A percentile compares a stretch with the other conserved stretches of the same genome.
Conservation (phyloP, 2,888 invertebrate genomes). For the Kuschelorhynchus macadamiae region DNA sequence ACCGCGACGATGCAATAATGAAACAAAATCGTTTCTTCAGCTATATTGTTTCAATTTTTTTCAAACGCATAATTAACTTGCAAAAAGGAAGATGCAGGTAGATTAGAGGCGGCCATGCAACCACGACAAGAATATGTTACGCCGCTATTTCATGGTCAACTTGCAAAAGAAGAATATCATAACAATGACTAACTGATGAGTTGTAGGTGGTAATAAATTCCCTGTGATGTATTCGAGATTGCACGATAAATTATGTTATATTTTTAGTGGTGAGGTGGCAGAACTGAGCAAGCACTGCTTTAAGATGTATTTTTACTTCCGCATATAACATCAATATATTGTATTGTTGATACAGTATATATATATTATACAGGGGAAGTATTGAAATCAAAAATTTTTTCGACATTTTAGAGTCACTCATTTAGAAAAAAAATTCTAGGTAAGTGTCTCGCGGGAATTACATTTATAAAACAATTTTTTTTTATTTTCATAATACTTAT, state of each 20-base stretch:
- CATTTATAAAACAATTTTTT: no score
- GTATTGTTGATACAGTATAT: no score
- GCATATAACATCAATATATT: no score
- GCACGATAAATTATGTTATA: background rate
- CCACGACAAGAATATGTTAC: conserved; percentile 29
- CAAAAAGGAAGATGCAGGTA: conserved; percentile 44
- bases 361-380: no score
- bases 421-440: no score
- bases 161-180: conserved; percentile 45
- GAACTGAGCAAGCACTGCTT: no score
- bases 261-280: conserved; percentile 22
- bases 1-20: conserved; percentile 20
- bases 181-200: conserved; percentile 39
- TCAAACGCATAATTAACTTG: conserved; percentile 18
- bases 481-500: no score
- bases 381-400: no score
- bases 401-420: no score
- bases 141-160: conserved; percentile 37
- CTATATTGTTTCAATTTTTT: conserved; percentile 42
- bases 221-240: background rate
- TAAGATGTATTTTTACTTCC: no score
- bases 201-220: conserved; percentile 38
- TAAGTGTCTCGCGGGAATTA: no score
- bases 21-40: conserved; percentile 35
- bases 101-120: conserved; percentile 34